phyloP scores from a whole-genome alignment of 2,113 vertebrate genomes.

The Orcinus orca region DNA sequence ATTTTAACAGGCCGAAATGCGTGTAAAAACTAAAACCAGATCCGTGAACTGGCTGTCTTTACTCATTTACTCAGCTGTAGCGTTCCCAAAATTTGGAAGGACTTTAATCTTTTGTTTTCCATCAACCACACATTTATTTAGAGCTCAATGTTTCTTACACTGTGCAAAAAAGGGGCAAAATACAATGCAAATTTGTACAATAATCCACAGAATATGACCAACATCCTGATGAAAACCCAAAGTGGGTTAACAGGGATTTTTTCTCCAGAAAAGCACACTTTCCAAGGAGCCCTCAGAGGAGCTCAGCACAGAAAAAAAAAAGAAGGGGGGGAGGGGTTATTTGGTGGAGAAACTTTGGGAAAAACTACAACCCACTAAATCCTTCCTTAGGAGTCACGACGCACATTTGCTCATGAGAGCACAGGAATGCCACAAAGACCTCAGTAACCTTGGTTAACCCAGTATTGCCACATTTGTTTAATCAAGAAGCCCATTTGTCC shows the following conservation, averaged over 20 bases:
- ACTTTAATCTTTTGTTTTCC: background rate
- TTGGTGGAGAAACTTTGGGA: background rate
- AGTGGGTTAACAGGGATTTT: background rate
- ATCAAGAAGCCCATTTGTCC: background rate
- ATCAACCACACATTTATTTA: background rate
- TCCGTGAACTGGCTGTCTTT: background rate
- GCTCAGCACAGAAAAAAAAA: background rate
- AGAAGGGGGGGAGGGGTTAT: rapidly evolving
- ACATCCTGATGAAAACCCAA: background rate
- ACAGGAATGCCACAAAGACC: background rate
- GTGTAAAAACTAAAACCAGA: background rate
- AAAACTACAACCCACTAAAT: background rate
- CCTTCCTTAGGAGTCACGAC: background rate
- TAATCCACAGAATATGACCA: background rate
- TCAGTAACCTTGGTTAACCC: background rate
- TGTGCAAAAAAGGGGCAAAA: background rate
- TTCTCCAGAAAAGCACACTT: background rate
- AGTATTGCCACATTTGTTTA: background rate
- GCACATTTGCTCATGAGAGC: background rate
- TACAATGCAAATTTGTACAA: background rate
- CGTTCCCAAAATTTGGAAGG: background rate
- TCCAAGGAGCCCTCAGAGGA: background rate
- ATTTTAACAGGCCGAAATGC: background rate
- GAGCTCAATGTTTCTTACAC: background rate
- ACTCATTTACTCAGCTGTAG: background rate